Percentiles rank a stretch among this genome's conserved stretches.
Evolutionary conservation across 1,140 invertebrate species (phyloP).

Genomic region (Mizuhopecten yessoensis): DNA sequence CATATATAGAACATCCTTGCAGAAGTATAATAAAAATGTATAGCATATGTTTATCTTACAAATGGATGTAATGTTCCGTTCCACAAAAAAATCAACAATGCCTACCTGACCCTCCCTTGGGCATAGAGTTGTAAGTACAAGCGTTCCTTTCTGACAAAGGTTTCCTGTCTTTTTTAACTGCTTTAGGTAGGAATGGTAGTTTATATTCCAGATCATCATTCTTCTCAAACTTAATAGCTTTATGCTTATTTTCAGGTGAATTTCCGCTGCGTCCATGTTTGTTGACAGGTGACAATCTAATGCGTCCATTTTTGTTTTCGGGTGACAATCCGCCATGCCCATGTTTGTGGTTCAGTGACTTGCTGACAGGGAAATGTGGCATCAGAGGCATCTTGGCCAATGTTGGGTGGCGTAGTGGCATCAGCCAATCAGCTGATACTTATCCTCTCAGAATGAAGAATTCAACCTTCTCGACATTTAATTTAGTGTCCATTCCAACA

Average conservation of each 20-base stretch:
- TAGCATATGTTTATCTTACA: too few species aligned
- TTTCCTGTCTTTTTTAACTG: constrained; percentile 26
- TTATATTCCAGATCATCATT: constrained; percentile 26
- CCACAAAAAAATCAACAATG: too few species aligned
- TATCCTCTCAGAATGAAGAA: neutral
- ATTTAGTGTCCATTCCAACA: constrained; percentile 7
- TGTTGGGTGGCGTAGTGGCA: neutral
- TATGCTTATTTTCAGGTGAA: neutral
- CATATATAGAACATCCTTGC: too few species aligned
- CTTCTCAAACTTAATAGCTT: constrained; percentile 28
- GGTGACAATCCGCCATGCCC: neutral
- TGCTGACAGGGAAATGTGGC: neutral
- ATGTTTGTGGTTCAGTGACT: constrained; percentile 16
- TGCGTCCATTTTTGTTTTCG: neutral
- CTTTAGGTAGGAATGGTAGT: neutral
- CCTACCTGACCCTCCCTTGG: neutral
- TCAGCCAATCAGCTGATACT: neutral
- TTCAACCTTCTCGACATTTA: neutral
- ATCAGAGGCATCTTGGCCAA: neutral
- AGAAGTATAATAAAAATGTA: too few species aligned
- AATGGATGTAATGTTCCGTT: too few species aligned
- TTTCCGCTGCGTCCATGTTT: neutral
- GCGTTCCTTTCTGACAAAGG: constrained; percentile 28
- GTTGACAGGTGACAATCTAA: neutral
- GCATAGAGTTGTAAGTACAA: constrained; percentile 11